These are phyloP conservation scores for Dascyllus trimaculatus DNA, from an alignment of 2,113 vertebrate species.

Conservation along the genomic window DNA sequence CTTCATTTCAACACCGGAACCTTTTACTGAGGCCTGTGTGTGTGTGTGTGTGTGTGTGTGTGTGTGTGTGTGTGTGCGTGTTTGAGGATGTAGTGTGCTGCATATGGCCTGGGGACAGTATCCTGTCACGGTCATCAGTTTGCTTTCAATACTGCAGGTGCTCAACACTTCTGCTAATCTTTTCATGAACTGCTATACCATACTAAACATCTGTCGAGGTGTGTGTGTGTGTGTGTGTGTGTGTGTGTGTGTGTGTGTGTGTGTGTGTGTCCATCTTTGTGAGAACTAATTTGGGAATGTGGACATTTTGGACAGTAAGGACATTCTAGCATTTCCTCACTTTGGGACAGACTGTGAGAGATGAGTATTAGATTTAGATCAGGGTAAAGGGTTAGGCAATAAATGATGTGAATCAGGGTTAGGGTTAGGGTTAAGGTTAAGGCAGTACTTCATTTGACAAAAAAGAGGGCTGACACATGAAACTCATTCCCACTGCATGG, in stretches of 20 bases:
- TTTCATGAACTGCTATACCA: slow-evolving; percentile 31
- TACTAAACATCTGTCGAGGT: slow-evolving; percentile 20
- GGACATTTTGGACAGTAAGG: too few species aligned
- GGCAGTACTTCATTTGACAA: too few species aligned
- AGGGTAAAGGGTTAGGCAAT: neutral
- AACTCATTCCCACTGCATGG: too few species aligned
- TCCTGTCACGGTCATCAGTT: slow-evolving; percentile 55
- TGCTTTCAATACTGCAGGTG: slow-evolving; percentile 57
- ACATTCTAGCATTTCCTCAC: neutral
- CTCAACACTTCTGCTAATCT: slow-evolving; percentile 40
- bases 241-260: slow-evolving; percentile 1
- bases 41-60: slow-evolving; percentile 17
- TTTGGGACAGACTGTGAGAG: neutral
- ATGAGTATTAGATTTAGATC: neutral
- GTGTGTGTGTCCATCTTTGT: neutral
- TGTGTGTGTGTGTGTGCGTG: slow-evolving; percentile 12
- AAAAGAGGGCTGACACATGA: too few species aligned
- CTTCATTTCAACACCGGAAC: slow-evolving; percentile 44
- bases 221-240: slow-evolving; percentile 3
- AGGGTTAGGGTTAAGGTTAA: too few species aligned
- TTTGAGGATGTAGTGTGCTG: neutral
- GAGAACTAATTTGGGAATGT: neutral
- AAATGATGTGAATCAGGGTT: neutral
- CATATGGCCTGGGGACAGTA: slow-evolving; percentile 45
- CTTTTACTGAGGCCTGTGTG: slow-evolving; percentile 18